Evolutionary conservation across 1,140 invertebrate genomes (phyloP).

Genomic region (Papilio helenus): DNA sequence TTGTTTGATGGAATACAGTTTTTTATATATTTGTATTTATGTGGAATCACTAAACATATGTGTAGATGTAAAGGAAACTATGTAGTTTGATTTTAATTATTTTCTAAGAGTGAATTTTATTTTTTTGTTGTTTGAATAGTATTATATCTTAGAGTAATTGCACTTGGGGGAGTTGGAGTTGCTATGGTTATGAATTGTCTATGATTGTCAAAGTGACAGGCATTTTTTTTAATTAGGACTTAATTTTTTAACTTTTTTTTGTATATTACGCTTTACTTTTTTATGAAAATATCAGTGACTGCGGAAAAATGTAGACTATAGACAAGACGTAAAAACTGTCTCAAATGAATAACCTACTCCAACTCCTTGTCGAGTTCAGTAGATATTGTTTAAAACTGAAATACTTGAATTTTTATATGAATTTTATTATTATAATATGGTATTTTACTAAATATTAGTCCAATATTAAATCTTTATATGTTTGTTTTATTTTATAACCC

Average conservation of each 20-base stretch:
- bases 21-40: constrained; percentile 75
- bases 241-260: background rate
- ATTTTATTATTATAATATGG: constrained; percentile 82
- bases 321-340: background rate
- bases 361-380: constrained; percentile 52
- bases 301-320: background rate
- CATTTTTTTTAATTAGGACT: constrained; percentile 2
- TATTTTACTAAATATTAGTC: constrained; percentile 83
- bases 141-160: constrained; percentile 72
- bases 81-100: constrained; percentile 62
- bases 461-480: constrained; percentile 80
- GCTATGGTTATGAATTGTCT: constrained; percentile 18
- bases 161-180: constrained; percentile 54
- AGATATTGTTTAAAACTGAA: constrained; percentile 79
- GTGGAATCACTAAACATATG: constrained; percentile 51
- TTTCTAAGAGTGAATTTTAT: constrained; percentile 72
- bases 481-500: constrained; percentile 71
- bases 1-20: constrained; percentile 52
- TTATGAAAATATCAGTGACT: background rate
- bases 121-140: constrained; percentile 78
- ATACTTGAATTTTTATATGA: constrained; percentile 82
- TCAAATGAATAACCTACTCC: constrained; percentile 24
- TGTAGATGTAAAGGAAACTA: constrained; percentile 56
- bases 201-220: background rate
- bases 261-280: constrained; percentile 34